phyloP scores from a whole-genome alignment of 1,140 invertebrate genomes.

The Bombus confusus region DNA sequence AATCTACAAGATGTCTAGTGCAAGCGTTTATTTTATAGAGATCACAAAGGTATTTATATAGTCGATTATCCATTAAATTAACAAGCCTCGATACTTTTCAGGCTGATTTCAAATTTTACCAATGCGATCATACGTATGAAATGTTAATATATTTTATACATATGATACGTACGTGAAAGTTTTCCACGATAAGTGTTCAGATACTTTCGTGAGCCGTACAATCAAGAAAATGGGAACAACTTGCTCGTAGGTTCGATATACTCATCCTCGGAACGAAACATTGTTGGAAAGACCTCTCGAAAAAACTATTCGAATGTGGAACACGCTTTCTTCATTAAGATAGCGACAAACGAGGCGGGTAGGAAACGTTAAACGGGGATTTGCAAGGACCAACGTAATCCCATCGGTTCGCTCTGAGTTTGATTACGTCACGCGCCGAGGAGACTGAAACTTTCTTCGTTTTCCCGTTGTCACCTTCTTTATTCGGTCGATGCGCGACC shows the following conservation, averaged over 20 bases:
- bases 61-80: not conserved
- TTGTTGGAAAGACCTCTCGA: not conserved
- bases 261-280: not conserved
- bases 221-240: not conserved
- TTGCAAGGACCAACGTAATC: constrained; percentile 29
- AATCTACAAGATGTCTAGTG: too few species aligned
- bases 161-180: not conserved
- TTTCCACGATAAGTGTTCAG: not conserved
- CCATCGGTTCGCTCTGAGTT: constrained; percentile 23
- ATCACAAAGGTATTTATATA: too few species aligned
- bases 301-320: not conserved
- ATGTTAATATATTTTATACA: not conserved
- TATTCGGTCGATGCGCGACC: not conserved
- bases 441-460: constrained; percentile 37
- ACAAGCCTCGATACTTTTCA: not conserved
- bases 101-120: too few species aligned
- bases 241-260: not conserved
- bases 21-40: too few species aligned
- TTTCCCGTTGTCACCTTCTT: not conserved
- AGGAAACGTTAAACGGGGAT: constrained; percentile 17
- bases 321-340: constrained; percentile 1
- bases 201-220: not conserved
- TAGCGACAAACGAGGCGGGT: not conserved
- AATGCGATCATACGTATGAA: not conserved
- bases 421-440: constrained; percentile 38